phyloP scores from a whole-genome alignment of 2,797 vertebrate genomes.

The Masticophis lateralis region DNA sequence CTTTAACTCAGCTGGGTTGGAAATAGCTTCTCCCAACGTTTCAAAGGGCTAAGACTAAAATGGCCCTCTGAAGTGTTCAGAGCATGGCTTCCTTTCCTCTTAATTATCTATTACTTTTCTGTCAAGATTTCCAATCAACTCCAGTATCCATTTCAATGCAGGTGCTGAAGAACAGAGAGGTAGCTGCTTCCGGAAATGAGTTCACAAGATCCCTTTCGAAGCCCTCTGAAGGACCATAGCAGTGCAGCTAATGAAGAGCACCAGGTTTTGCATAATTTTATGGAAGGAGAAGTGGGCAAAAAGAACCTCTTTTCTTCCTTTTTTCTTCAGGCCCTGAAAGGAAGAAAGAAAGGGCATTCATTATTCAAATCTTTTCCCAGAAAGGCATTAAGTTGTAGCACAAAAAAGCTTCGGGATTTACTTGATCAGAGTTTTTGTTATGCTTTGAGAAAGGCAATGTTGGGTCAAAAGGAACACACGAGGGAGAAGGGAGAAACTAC shows the following conservation, averaged over 20 bases:
- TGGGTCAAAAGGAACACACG: slow-evolving; percentile 7
- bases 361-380: slow-evolving; percentile 34
- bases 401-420: slow-evolving; percentile 29
- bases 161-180: neutral
- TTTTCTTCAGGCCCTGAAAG: slow-evolving; percentile 54
- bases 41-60: neutral
- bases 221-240: neutral
- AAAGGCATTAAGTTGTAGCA: slow-evolving; percentile 18
- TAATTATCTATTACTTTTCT: neutral
- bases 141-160: slow-evolving; percentile 31
- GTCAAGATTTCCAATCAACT: slow-evolving; percentile 2
- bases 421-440: slow-evolving; percentile 17
- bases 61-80: neutral
- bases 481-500: slow-evolving; percentile 36
- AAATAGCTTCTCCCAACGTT: neutral
- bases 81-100: slow-evolving; percentile 34
- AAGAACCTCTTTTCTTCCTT: slow-evolving; percentile 19
- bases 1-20: slow-evolving; percentile 36
- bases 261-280: slow-evolving; percentile 48
- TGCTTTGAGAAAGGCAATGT: slow-evolving; percentile 21
- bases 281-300: neutral
- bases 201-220: slow-evolving; percentile 30
- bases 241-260: neutral
- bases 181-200: neutral
- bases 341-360: slow-evolving; percentile 11